These are phyloP conservation scores for Sinopyrophorus schimmeli DNA, from an alignment of 2,888 invertebrate species.

Conservation along the genomic window DNA sequence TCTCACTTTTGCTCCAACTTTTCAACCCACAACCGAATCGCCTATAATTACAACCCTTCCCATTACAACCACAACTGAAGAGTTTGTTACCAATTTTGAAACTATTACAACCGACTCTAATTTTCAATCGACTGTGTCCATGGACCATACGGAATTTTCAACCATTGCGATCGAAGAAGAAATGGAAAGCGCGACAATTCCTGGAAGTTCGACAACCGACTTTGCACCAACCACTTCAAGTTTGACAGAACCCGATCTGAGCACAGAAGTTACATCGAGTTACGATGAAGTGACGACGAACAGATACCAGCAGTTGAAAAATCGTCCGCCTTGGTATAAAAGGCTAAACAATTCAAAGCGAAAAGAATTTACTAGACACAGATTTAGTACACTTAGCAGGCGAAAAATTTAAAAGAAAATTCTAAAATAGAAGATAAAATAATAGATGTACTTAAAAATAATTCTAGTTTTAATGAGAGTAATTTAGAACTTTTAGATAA, in stretches of 20 bases:
- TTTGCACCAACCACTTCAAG: not conserved
- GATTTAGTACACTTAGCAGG: slow-evolving; percentile 18
- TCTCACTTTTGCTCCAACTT: not conserved
- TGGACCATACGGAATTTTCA: not conserved
- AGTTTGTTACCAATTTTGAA: not conserved
- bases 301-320: slow-evolving; percentile 24
- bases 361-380: slow-evolving; percentile 16
- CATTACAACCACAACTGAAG: not conserved
- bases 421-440: slow-evolving; percentile 26
- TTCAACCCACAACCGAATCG: slow-evolving; percentile 3
- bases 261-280: not conserved
- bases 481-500: slow-evolving; percentile 9
- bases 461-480: slow-evolving; percentile 16
- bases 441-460: slow-evolving; percentile 30
- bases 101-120: slow-evolving; percentile 1
- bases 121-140: no score
- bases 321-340: slow-evolving; percentile 26
- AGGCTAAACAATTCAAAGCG: slow-evolving; percentile 10
- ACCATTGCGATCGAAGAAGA: no score
- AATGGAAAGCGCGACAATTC: no score
- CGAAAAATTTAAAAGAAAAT: slow-evolving; percentile 3
- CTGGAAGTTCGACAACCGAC: slow-evolving; percentile 1
- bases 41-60: not conserved
- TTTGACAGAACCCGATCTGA: slow-evolving; percentile 2
- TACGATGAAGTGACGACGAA: slow-evolving; percentile 29